These are phyloP conservation scores for Thaleichthys pacificus DNA, from an alignment of 2,797 vertebrate genomes.

Conservation along the genomic window DNA sequence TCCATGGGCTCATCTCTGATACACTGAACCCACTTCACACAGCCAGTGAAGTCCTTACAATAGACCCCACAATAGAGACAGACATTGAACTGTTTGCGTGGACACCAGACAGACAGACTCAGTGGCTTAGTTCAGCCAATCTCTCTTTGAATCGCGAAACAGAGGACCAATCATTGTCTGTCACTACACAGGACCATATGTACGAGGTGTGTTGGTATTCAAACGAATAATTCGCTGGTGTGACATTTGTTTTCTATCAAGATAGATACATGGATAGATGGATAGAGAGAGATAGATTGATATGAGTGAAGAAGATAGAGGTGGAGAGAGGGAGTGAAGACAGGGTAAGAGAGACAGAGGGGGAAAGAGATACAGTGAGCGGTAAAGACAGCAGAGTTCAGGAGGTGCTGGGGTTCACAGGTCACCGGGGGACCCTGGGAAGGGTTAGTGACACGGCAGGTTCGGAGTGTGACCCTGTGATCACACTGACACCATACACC, in stretches of 20 bases:
- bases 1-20: neutral
- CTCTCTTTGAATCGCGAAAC: too few relatives aligned
- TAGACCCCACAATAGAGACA: neutral
- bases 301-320: too few relatives aligned
- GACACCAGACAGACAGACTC: neutral
- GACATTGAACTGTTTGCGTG: neutral
- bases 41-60: neutral
- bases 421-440: constrained; percentile 43
- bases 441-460: constrained; percentile 8
- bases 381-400: constrained; percentile 46
- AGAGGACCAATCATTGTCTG: too few relatives aligned
- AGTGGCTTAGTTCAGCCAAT: neutral
- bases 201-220: too few relatives aligned
- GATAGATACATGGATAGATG: neutral
- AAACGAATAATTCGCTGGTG: neutral
- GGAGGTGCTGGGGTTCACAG: constrained; percentile 60
- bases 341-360: neutral
- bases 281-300: neutral
- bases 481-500: constrained; percentile 11
- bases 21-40: neutral
- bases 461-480: constrained; percentile 11
- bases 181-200: neutral
- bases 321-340: neutral
- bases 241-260: too few relatives aligned
- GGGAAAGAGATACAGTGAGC: neutral